Evolutionary conservation across 2,888 invertebrate species (phyloP).

Genomic region (Blastobasis lacticolella): DNA sequence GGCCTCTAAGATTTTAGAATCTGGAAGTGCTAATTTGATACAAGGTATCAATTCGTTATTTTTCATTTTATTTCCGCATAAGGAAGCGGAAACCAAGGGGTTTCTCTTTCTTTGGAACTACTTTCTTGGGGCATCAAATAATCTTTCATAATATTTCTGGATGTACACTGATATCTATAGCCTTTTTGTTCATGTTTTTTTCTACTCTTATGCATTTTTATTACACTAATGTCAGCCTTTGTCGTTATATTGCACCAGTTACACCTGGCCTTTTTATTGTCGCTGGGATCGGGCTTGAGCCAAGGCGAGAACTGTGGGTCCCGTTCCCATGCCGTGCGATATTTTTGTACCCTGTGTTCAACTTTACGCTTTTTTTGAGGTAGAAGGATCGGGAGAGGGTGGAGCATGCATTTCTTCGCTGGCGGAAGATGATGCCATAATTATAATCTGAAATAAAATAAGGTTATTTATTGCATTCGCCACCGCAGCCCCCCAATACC

Average conservation of each 20-base stretch:
- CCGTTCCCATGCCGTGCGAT: background rate
- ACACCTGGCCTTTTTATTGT: background rate
- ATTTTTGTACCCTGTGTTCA: background rate
- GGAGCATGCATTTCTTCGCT: background rate
- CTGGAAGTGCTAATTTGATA: conserved; percentile 2
- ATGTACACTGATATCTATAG: background rate
- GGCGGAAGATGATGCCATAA: background rate
- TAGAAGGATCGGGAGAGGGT: background rate
- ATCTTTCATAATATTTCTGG: background rate
- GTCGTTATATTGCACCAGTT: background rate
- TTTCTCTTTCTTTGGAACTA: background rate
- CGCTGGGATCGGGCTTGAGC: background rate
- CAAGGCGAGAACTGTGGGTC: background rate
- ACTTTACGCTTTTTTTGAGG: background rate
- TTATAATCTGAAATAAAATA: background rate
- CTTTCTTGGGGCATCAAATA: background rate
- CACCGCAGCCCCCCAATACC: background rate
- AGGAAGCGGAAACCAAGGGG: too few species aligned
- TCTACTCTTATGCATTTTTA: background rate
- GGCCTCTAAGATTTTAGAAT: background rate
- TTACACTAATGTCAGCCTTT: background rate
- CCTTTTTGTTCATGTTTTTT: background rate
- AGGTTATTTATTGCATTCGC: background rate
- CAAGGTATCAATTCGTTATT: conserved; percentile 1
- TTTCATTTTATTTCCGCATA: too few species aligned